These are phyloP conservation scores for Anastrepha ludens DNA, from an alignment of 1,140 invertebrate species.

Conservation along the genomic window DNA sequence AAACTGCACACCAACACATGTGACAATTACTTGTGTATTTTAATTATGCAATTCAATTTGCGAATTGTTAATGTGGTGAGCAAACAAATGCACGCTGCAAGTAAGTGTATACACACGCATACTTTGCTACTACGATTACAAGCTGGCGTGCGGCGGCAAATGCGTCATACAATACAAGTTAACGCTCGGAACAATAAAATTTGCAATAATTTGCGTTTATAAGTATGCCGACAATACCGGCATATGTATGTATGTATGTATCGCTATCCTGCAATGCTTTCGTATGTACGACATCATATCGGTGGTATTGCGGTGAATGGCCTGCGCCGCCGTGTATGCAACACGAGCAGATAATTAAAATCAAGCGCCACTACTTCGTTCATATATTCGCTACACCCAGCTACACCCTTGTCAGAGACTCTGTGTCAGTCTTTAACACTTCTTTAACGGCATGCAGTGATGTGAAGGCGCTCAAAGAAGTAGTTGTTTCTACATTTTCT, in stretches of 20 bases:
- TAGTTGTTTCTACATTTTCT: not conserved
- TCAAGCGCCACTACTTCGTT: not conserved
- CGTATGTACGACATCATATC: not conserved
- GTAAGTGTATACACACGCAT: no score
- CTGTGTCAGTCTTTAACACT: not conserved
- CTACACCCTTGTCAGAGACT: no score
- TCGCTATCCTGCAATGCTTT: not conserved
- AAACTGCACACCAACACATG: not conserved
- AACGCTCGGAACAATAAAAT: not conserved
- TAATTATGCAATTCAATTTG: conserved; percentile 21
- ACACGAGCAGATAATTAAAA: conserved; percentile 39
- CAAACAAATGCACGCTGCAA: not conserved
- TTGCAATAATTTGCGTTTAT: not conserved
- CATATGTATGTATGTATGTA: no score
- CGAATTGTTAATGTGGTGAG: conserved; percentile 23
- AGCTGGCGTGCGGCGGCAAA: not conserved
- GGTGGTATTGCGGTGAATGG: not conserved
- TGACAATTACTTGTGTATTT: conserved; percentile 24
- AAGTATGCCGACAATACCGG: not conserved
- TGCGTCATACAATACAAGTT: not conserved
- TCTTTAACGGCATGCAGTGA: not conserved
- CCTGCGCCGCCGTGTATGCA: not conserved
- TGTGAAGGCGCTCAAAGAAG: not conserved
- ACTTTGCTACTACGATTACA: no score
- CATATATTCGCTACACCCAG: no score